These are phyloP conservation scores for Desmodus rotundus DNA, from an alignment of 2,113 vertebrate genomes.

Conservation along the genomic window DNA sequence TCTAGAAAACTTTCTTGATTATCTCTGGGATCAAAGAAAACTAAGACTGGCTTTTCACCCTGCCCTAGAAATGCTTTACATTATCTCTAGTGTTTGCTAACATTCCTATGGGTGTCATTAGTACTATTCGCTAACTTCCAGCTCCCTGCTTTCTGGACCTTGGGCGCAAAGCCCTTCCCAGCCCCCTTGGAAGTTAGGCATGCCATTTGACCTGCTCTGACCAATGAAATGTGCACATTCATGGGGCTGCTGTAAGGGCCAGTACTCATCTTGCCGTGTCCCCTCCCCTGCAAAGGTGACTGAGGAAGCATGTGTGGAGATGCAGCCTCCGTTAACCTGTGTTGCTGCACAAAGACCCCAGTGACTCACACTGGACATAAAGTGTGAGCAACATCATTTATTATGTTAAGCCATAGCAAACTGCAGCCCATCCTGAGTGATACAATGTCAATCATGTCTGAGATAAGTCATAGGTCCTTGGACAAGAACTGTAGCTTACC, in stretches of 20 bases:
- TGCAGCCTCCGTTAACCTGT: not conserved
- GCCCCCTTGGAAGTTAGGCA: not conserved
- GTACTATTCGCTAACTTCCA: not conserved
- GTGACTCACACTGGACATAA: not conserved
- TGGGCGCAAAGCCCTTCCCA: not conserved
- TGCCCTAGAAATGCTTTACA: not conserved
- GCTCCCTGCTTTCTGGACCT: not conserved
- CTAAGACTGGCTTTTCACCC: not conserved
- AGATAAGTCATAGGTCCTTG: not conserved
- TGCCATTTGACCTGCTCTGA: not conserved
- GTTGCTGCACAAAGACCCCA: not conserved
- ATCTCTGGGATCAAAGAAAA: not conserved
- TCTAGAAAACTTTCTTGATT: not conserved
- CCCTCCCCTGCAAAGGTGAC: not conserved
- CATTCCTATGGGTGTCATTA: not conserved
- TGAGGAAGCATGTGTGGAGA: not conserved
- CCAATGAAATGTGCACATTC: not conserved
- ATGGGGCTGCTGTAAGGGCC: not conserved
- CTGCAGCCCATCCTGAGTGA: not conserved
- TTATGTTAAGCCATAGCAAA: not conserved
- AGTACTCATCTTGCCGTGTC: not conserved
- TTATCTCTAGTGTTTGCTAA: not conserved
- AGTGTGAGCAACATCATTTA: not conserved
- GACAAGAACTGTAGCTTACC: not conserved
- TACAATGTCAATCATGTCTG: not conserved